A percentile compares a stretch with the other conserved stretches of the same genome.
Conservation (phyloP, 2,113 vertebrate species). For the Leptosomus discolor region DNA sequence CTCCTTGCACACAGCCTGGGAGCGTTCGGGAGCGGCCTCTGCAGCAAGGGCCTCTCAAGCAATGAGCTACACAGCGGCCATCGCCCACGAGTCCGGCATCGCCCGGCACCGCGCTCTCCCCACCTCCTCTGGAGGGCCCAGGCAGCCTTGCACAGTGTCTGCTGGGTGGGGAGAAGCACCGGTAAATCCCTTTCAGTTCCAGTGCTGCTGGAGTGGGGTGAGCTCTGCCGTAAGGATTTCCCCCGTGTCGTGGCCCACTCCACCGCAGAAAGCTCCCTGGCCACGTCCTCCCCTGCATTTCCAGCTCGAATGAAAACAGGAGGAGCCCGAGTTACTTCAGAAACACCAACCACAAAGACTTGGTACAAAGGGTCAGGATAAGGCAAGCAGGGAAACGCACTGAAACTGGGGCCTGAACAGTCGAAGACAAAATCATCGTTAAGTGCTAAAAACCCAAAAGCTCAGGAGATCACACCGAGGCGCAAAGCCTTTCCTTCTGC, state of each 20-base stretch:
- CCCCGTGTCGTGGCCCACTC: background rate
- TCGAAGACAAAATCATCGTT: background rate
- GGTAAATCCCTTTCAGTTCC: background rate
- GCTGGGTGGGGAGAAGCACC: background rate
- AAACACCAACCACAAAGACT: background rate
- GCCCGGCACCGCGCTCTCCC: rapidly evolving
- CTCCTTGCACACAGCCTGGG: background rate
- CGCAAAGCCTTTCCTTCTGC: background rate
- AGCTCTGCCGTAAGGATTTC: background rate
- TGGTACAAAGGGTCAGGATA: background rate
- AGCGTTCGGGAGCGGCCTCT: background rate
- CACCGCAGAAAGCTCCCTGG: background rate
- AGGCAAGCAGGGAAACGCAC: background rate
- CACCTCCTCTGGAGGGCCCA: background rate
- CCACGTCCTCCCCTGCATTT: background rate
- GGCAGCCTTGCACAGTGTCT: background rate
- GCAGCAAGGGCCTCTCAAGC: background rate
- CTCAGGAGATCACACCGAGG: background rate
- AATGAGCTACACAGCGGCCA: rapidly evolving
- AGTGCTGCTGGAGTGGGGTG: background rate
- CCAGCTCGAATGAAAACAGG: rapidly evolving
- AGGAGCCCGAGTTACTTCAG: background rate
- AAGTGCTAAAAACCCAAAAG: background rate
- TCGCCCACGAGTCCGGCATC: rapidly evolving
- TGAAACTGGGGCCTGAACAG: background rate